Base-by-base conservation (phyloP, 1,140 invertebrate species). In the Drosophila nigrodunni region DNA sequence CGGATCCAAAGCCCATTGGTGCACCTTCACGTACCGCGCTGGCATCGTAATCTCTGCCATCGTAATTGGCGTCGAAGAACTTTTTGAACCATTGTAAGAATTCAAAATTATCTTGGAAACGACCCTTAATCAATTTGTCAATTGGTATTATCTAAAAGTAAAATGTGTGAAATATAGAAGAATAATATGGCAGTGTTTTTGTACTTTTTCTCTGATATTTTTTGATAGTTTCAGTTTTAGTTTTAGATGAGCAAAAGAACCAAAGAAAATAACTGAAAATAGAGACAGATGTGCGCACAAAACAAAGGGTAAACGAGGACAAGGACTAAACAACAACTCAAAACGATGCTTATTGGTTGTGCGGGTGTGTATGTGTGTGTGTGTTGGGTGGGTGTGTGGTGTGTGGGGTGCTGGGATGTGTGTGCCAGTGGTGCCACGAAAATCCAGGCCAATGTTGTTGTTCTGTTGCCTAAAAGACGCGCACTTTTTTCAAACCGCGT, bases 31-130 rank as follows among this genome's bases (percentile, higher is more conserved):
- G 94, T 85, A 96, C 96, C 58, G 94, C 95, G 75, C 98, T 93
- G 47, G 98, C 95, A 94, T 99, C 97, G 93, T 99, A 99, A 74
- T 97, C 97, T 78, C 95, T 95, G 91, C 97, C 97, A 92, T 96
- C 95, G 94, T 98, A 99, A 94, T 99, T 99, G 74, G 98, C 98
- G 94, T 99, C 98, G 94, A 99, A 99, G 94, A 99, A 99, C 93
- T 98, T 98, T 95, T 99, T 99, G 94, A 99, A 99, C 98, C 98
- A 99, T 94, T 99, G 98, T 77, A 99, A 95, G 94, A 99, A 99
- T 93, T 99, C 98, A 95, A 99, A 99, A 94, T 99, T 99, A 94
- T 99, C 98, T 95, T 98, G 97, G 93, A 98, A 99, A 80, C 97
- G 95, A 91, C 97, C 97, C 94, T 98, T 98, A 86, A 98, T 97